phyloP scores from a whole-genome alignment of 2,113 vertebrate species.

The Buteo buteo region DNA sequence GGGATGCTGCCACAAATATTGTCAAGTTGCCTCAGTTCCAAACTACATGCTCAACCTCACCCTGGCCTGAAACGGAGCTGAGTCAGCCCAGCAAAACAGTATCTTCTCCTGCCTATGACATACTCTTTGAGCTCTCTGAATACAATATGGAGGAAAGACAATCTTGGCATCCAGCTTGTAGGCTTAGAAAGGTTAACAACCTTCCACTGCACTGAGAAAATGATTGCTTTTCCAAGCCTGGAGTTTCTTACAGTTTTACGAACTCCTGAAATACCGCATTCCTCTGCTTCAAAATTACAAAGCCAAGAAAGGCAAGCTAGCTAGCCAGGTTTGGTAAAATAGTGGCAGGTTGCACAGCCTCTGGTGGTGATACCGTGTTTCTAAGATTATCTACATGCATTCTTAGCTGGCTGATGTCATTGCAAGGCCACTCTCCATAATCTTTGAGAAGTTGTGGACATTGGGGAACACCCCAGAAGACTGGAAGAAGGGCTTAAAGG shows the following conservation, averaged over 20 bases:
- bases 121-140: neutral
- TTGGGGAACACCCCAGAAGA: neutral
- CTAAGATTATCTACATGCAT: neutral
- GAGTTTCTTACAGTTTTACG: neutral
- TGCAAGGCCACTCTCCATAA: neutral
- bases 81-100: neutral
- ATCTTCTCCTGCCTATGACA: neutral
- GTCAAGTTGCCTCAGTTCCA: neutral
- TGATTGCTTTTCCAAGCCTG: neutral
- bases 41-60: neutral
- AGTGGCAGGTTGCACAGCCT: neutral
- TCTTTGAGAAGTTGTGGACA: neutral
- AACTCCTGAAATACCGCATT: neutral
- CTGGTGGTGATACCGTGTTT: neutral
- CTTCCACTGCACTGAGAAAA: neutral
- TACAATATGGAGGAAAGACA: neutral
- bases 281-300: neutral
- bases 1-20: neutral
- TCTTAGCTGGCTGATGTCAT: neutral
- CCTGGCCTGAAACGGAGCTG: neutral
- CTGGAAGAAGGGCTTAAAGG: neutral
- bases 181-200: neutral
- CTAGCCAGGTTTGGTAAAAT: neutral
- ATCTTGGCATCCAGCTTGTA: neutral
- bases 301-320: neutral